Evolutionary conservation across 2,888 invertebrate genomes (phyloP).

Genomic region (Cataglyphis cursor): DNA sequence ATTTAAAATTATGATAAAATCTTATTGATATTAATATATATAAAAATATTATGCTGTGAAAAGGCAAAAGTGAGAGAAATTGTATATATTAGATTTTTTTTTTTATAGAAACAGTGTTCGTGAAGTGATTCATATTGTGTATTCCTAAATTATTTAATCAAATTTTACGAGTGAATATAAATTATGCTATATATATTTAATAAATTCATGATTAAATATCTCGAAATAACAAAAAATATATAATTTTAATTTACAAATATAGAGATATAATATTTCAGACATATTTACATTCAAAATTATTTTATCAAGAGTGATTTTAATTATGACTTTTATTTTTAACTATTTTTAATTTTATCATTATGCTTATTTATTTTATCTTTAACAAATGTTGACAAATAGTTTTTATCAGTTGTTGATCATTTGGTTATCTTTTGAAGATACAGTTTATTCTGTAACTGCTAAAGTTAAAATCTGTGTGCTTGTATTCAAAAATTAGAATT

Average conservation of each 20-base stretch:
- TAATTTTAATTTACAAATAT: not conserved
- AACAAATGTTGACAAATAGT: not conserved
- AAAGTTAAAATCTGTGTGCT: not conserved
- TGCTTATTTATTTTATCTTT: not conserved
- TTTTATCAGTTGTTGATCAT: not conserved
- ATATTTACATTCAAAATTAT: not conserved
- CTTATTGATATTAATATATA: not conserved
- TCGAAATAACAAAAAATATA: not conserved
- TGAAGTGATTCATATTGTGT: not conserved
- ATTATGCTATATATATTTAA: not conserved
- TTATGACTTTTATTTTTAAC: not conserved
- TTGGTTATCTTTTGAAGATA: not conserved
- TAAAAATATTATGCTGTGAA: not conserved
- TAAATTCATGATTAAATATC: not conserved
- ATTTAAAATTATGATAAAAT: not conserved
- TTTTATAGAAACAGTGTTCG: not conserved
- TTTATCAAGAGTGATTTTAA: not conserved
- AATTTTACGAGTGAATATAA: not conserved
- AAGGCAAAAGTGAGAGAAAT: not conserved
- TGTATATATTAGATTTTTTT: no score
- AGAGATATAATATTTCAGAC: not conserved
- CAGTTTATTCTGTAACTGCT: not conserved
- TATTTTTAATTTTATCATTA: not conserved
- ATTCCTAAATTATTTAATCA: not conserved
- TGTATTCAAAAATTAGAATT: not conserved